Conservation (phyloP, 2,113 vertebrate genomes). For the Phylloscopus trochilus region DNA sequence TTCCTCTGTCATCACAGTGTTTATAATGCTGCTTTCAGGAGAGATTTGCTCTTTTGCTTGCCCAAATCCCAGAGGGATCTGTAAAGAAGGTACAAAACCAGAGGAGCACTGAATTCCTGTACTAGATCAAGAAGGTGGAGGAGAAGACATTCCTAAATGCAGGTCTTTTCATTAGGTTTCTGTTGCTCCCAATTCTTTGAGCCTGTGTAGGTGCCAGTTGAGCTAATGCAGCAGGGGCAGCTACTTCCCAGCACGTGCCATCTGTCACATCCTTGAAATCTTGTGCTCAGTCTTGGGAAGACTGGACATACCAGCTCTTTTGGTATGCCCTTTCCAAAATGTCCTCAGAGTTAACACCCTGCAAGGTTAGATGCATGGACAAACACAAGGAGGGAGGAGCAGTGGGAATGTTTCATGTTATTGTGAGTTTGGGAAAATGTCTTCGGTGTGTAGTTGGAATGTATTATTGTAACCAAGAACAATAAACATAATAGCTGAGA, state of each 20-base stretch:
- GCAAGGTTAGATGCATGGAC: background rate
- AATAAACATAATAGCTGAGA: slow-evolving; percentile 20
- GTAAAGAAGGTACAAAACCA: background rate
- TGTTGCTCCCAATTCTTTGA: background rate
- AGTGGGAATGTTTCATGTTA: background rate
- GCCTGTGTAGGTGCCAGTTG: background rate
- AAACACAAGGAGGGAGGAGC: background rate
- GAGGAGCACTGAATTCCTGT: background rate
- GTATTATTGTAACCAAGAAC: slow-evolving; percentile 18
- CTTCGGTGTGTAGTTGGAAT: background rate
- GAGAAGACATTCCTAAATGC: background rate
- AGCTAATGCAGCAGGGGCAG: background rate
- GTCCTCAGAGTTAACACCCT: background rate
- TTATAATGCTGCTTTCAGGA: background rate
- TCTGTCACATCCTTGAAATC: background rate
- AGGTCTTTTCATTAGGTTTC: background rate
- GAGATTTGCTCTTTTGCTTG: background rate
- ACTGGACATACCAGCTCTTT: background rate
- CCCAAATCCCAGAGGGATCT: background rate
- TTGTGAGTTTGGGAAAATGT: background rate
- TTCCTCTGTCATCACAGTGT: background rate
- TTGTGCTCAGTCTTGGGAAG: background rate
- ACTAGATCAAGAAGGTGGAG: background rate
- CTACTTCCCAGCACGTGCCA: background rate
- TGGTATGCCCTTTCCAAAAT: background rate